These are phyloP conservation scores for Galerucella nymphaeae DNA, from an alignment of 2,888 invertebrate genomes.

Conservation along the genomic window DNA sequence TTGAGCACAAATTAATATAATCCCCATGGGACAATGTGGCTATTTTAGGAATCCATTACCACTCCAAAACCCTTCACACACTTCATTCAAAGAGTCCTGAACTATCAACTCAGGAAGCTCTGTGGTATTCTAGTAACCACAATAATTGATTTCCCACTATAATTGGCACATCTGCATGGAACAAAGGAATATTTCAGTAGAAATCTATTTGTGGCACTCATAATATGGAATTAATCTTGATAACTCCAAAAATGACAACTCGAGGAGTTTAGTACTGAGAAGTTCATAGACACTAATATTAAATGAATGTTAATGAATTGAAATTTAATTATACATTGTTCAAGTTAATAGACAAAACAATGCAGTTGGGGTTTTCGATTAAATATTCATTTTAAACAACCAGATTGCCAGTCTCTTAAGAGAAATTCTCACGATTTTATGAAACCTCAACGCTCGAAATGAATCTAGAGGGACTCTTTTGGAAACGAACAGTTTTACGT, in stretches of 20 bases:
- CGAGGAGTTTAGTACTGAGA: neutral
- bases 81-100: too few species aligned
- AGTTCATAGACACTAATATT: neutral
- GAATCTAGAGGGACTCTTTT: neutral
- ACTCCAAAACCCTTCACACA: too few species aligned
- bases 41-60: too few species aligned
- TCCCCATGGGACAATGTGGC: too few species aligned
- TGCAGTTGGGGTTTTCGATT: neutral
- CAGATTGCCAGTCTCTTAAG: neutral
- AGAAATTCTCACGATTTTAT: neutral
- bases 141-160: neutral
- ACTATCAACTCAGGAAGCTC: neutral
- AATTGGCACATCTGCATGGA: neutral
- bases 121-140: neutral
- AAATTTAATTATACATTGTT: neutral
- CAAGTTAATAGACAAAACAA: neutral
- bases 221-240: neutral
- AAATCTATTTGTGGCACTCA: neutral
- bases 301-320: neutral
- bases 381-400: neutral
- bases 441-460: neutral
- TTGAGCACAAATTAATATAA: too few species aligned
- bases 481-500: neutral
- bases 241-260: too few species aligned
- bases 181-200: too few species aligned